phyloP scores from a whole-genome alignment of 2,113 vertebrate genomes.

The Blennius ocellaris region DNA sequence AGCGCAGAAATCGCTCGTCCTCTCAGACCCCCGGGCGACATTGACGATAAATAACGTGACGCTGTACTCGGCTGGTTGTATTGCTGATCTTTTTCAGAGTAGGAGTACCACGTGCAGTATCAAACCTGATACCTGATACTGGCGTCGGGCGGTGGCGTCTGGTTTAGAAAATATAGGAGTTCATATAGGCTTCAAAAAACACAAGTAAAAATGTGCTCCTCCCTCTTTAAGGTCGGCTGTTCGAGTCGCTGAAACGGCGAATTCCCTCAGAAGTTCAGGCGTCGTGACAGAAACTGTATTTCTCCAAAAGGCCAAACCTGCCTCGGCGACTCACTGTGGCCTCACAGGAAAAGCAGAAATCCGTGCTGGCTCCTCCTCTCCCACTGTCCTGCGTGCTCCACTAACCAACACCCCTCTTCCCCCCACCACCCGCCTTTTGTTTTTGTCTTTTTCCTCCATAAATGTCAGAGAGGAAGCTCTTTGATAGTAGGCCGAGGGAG shows the following conservation, averaged over 20 bases:
- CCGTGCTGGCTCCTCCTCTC: conserved; percentile 33
- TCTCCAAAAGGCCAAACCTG: conserved; percentile 66
- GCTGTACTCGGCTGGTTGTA: no score
- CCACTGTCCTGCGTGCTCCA: not conserved
- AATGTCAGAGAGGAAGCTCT: conserved; percentile 78
- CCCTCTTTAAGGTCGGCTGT: conserved; percentile 11
- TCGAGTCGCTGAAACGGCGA: conserved; percentile 23
- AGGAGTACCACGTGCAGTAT: no score
- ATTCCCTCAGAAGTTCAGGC: conserved; percentile 54
- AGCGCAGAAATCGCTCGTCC: no score
- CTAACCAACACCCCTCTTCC: no score
- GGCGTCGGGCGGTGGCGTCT: no score
- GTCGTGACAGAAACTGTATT: conserved; percentile 40
- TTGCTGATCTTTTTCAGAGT: no score
- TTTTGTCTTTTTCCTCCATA: conserved; percentile 61
- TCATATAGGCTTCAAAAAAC: not conserved
- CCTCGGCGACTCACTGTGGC: conserved; percentile 50
- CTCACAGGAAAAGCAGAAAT: conserved; percentile 53
- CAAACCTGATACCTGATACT: no score
- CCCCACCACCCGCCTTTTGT: not conserved
- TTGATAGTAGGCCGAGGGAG: conserved; percentile 66
- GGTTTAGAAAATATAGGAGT: not conserved
- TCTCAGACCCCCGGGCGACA: no score
- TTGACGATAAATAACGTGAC: no score
- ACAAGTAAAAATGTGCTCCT: not conserved